phyloP scores from a whole-genome alignment of 2,113 vertebrate genomes.

The Pangasianodon gigas region DNA sequence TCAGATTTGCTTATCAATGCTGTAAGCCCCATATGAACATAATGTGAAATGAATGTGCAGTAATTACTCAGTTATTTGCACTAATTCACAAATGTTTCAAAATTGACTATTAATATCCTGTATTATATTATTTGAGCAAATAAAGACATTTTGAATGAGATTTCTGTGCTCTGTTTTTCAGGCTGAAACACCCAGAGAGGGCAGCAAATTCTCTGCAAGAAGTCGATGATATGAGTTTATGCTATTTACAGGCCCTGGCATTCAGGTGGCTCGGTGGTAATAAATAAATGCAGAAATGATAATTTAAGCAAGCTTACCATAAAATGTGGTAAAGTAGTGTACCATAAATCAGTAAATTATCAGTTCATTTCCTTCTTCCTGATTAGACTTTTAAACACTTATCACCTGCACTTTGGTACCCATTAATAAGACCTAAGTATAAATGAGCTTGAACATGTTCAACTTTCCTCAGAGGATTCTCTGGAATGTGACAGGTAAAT shows the following conservation, averaged over 20 bases:
- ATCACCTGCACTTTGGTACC: constrained; percentile 74
- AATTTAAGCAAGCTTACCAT: background rate
- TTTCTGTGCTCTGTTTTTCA: background rate
- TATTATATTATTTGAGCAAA: background rate
- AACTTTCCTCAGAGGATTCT: constrained; percentile 41
- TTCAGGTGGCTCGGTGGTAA: background rate
- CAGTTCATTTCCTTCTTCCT: constrained; percentile 41
- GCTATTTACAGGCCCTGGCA: background rate
- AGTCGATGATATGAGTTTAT: background rate
- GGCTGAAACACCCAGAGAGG: background rate
- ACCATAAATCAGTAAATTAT: constrained; percentile 45
- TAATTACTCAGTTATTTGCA: background rate
- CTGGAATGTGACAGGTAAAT: constrained; percentile 64
- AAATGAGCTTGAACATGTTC: constrained; percentile 53
- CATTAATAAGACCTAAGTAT: constrained; percentile 69
- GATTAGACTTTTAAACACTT: constrained; percentile 50
- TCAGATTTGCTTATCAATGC: background rate
- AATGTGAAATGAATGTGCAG: background rate
- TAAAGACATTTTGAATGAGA: background rate
- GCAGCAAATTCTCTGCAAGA: background rate
- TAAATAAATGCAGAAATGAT: background rate
- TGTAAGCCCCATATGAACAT: background rate
- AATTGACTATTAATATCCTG: background rate
- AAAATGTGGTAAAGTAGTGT: background rate
- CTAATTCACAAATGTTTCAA: background rate